phyloP scores from a whole-genome alignment of 1,140 invertebrate genomes.

The Apocrypta bakeri region DNA sequence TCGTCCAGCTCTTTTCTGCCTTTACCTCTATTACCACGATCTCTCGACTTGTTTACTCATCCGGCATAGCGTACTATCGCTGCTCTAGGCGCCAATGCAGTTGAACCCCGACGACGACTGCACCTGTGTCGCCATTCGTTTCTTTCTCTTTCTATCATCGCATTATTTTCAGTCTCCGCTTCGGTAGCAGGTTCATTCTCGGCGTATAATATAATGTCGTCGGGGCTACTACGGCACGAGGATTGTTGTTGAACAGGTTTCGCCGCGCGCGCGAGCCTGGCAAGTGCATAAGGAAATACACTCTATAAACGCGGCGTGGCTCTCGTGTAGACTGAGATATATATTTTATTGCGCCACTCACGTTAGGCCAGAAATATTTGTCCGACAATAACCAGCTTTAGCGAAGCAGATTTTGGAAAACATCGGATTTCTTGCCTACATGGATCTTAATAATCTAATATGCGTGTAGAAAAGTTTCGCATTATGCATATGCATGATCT shows the following conservation, averaged over 20 bases:
- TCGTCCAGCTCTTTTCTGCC: not conserved
- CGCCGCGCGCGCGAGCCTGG: not conserved
- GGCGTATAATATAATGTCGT: conserved; percentile 37
- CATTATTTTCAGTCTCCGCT: conserved; percentile 13
- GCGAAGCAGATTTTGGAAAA: no score
- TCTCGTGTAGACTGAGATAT: conserved; percentile 17
- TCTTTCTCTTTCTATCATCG: conserved; percentile 55
- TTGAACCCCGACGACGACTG: conserved; percentile 1
- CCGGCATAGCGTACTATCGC: not conserved
- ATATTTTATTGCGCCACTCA: not conserved
- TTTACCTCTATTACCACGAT: not conserved
- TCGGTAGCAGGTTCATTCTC: conserved; percentile 46
- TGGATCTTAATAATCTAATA: no score
- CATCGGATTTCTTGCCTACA: no score
- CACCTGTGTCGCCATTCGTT: conserved; percentile 57
- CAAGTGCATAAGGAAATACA: conserved; percentile 31
- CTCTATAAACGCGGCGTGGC: not conserved
- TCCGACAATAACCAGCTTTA: not conserved
- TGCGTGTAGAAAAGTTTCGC: no score
- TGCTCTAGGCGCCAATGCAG: not conserved
- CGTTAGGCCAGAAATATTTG: not conserved
- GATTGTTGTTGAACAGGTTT: conserved; percentile 29
- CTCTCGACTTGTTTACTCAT: not conserved
- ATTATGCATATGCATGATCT: no score
- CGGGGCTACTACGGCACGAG: conserved; percentile 8